A percentile compares a stretch with the other conserved stretches of the same genome.
phyloP scores from a whole-genome alignment of 2,113 vertebrate species.

The Myxocyprinus asiaticus region DNA sequence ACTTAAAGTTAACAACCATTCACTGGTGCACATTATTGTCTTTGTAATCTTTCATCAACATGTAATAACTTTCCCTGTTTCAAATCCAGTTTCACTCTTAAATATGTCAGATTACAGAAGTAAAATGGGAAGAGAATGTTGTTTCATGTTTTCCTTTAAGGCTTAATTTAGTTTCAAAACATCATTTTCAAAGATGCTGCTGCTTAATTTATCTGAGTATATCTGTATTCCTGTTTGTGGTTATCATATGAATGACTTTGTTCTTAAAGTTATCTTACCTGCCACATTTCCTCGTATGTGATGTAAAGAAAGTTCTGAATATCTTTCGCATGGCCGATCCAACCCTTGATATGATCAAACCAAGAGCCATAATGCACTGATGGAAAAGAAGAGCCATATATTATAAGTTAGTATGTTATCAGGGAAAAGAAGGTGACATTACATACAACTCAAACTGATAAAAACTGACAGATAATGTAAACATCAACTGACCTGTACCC shows the following conservation, averaged over 20 bases:
- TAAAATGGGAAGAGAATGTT: too few relatives aligned
- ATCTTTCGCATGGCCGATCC: constrained; percentile 69
- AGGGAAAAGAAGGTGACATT: too few relatives aligned
- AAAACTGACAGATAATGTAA: background rate
- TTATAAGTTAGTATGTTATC: background rate
- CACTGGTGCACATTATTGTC: too few relatives aligned
- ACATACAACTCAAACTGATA: background rate
- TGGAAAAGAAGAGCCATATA: background rate
- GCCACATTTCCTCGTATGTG: constrained; percentile 82
- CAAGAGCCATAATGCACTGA: constrained; percentile 83
- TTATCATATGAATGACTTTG: background rate
- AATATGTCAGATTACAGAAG: too few relatives aligned
- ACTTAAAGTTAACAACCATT: too few relatives aligned
- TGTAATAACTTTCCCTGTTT: too few relatives aligned
- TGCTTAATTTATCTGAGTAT: background rate
- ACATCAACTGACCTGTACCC: constrained; percentile 71
- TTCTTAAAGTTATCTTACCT: constrained; percentile 65
- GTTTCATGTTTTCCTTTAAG: too few relatives aligned
- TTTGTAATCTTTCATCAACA: too few relatives aligned
- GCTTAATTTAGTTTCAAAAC: too few relatives aligned
- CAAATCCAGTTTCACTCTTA: too few relatives aligned
- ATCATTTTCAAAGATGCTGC: background rate
- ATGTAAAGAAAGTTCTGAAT: constrained; percentile 73
- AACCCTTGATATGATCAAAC: constrained; percentile 85
- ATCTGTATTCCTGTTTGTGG: background rate